A percentile compares a stretch with the other conserved stretches of the same genome.
Conservation (phyloP, 2,113 vertebrate genomes). For the Otus sunia region DNA sequence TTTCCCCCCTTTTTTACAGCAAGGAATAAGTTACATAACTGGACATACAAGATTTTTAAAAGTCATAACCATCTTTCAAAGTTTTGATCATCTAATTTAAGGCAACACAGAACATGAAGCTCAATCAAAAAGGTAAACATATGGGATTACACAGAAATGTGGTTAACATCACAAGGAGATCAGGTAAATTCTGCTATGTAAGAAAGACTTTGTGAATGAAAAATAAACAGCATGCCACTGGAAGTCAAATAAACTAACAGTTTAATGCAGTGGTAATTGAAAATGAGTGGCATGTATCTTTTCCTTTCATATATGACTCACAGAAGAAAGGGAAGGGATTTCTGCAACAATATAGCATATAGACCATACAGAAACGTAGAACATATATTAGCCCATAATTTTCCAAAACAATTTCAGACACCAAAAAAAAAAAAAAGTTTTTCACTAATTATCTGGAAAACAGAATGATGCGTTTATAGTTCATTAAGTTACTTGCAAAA, state of each 20-base stretch:
- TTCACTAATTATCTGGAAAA: background rate
- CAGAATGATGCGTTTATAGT: background rate
- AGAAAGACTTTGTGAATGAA: background rate
- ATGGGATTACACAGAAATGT: background rate
- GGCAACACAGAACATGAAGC: background rate
- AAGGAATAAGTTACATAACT: background rate
- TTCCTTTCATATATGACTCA: background rate
- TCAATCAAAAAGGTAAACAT: background rate
- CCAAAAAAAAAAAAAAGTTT: background rate
- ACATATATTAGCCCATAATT: background rate
- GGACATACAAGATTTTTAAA: background rate
- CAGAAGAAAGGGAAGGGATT: background rate
- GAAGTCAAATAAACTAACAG: background rate
- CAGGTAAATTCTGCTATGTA: background rate
- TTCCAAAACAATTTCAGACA: background rate
- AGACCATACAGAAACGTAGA: background rate
- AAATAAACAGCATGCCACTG: background rate
- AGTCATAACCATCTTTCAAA: background rate
- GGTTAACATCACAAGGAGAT: background rate
- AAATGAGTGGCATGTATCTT: background rate
- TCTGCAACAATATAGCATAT: background rate
- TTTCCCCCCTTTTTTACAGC: background rate
- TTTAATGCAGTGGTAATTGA: background rate
- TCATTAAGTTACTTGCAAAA: background rate
- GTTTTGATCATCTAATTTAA: background rate